These are phyloP conservation scores for Branchinecta sandiegonensis DNA, from an alignment of 2,888 invertebrate genomes.

Conservation along the genomic window DNA sequence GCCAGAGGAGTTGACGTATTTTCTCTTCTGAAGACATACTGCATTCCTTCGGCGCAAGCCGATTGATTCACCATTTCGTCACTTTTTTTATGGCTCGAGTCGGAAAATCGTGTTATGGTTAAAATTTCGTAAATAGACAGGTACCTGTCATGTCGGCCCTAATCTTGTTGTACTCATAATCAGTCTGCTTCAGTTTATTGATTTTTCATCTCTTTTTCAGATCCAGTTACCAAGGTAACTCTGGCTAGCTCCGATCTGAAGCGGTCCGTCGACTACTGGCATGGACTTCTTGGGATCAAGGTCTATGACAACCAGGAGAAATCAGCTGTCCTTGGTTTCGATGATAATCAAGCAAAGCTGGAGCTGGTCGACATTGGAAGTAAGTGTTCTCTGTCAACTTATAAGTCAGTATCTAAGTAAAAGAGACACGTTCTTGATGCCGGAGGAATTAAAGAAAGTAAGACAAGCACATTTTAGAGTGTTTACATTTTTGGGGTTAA, in stretches of 20 bases:
- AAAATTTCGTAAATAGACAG: too few relatives aligned
- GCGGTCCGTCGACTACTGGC: slow-evolving; percentile 70
- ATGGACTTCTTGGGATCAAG: slow-evolving; percentile 55
- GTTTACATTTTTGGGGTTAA: not conserved
- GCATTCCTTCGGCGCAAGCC: too few relatives aligned
- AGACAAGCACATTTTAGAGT: not conserved
- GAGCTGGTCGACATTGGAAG: slow-evolving; percentile 58
- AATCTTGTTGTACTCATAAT: slow-evolving; percentile 19
- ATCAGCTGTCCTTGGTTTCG: slow-evolving; percentile 53
- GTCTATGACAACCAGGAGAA: slow-evolving; percentile 46
- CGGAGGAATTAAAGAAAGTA: not conserved
- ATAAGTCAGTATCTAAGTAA: too few relatives aligned
- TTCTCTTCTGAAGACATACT: too few relatives aligned
- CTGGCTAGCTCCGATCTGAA: slow-evolving; percentile 60
- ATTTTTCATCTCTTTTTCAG: slow-evolving; percentile 35
- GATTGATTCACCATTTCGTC: too few relatives aligned
- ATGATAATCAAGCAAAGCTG: slow-evolving; percentile 55
- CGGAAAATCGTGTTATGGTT: not conserved
- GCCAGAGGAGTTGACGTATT: too few relatives aligned
- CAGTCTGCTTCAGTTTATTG: slow-evolving; percentile 20
- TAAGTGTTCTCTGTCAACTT: slow-evolving; percentile 25
- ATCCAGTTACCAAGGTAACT: slow-evolving; percentile 63
- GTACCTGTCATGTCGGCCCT: too few relatives aligned
- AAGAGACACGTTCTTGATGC: not conserved
- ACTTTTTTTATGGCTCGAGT: too few relatives aligned